Evolutionary conservation across 2,113 vertebrate species (phyloP), one percentile per base, ranked within the genome.

Genomic region (Tamias sibiricus): DNA sequence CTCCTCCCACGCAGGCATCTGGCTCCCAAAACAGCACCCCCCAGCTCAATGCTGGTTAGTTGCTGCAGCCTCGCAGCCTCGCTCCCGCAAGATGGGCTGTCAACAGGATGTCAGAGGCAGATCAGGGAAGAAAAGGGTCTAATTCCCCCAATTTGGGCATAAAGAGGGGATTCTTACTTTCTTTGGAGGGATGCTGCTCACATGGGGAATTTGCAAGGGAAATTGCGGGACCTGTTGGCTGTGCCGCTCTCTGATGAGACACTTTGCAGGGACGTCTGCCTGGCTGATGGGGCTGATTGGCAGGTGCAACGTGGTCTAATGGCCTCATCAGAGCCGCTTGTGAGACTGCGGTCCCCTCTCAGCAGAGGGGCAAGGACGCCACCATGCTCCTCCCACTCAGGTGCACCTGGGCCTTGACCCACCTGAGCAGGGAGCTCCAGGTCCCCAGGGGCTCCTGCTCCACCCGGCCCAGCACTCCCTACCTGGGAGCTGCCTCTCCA

Each of bases 341-440:
- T 30, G 72, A 85, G 80, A 37, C 44, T 2, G 0, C 1, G 3
- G 42, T 62, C n/a, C 49, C 74, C 57, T n/a, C 32, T 9, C 16
- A 47, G 32, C 49, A 76, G 57, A 57, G 0, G 0, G 24, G 4
- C 42, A 69, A 52, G 16, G 68, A 54, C 13, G 22, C 4, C 1
- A 20, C 13, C 42, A 5, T 6, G 37, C 62, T 87, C 1, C 13
- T 62, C 0, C 44, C 20, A 30, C 11, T 75, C 20, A 22, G 75
- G 17, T 2, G 22, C 28, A n/a, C 22, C 62, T 42, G 74, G 68
- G 35, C 44, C 68, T 4, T 14, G 54, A 49, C 9, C 11, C 24
- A 5, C 20, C 32, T 14, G 52, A 64, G 13, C 35, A 47, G 26
- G 42, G 4, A 2, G 16, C 35, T 69, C 35, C 16, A 22, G 16